Percentiles rank a stretch among this genome's conserved stretches.
phyloP scores from a whole-genome alignment of 2,797 vertebrate species.

The Liasis olivaceus region DNA sequence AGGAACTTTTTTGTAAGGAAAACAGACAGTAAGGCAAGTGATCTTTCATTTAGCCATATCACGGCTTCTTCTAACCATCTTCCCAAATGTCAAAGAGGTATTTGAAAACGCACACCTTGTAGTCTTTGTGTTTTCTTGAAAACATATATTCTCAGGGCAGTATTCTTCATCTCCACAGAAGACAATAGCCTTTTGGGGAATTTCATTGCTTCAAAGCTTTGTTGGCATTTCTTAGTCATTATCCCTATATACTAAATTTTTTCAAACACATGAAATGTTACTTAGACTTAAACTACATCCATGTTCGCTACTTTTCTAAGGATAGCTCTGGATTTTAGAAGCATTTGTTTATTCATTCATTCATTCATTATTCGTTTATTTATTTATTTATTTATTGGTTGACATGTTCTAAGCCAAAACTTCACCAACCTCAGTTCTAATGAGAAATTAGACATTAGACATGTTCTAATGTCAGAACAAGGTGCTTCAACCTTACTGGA shows the following conservation, averaged over 20 bases:
- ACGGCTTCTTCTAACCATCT: constrained; percentile 13
- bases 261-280: background rate
- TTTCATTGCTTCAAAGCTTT: background rate
- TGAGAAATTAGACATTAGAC: background rate
- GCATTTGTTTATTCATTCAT: accelerated
- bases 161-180: background rate
- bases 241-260: background rate
- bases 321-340: background rate
- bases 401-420: background rate
- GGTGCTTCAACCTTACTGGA: background rate
- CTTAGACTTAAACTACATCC: background rate
- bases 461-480: too few species aligned
- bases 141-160: background rate
- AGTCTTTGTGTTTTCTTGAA: background rate
- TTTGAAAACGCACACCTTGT: background rate
- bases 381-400: background rate
- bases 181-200: background rate
- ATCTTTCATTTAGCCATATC: constrained; percentile 17
- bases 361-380: accelerated
- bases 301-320: background rate
- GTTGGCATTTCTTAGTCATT: background rate
- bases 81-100: constrained; percentile 4
- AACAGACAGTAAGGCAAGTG: background rate
- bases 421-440: background rate
- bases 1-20: background rate